Evolutionary conservation across 1,140 invertebrate genomes (phyloP), one percentile per base, ranked within the genome.

Genomic region (Pseudoatta argentina): DNA sequence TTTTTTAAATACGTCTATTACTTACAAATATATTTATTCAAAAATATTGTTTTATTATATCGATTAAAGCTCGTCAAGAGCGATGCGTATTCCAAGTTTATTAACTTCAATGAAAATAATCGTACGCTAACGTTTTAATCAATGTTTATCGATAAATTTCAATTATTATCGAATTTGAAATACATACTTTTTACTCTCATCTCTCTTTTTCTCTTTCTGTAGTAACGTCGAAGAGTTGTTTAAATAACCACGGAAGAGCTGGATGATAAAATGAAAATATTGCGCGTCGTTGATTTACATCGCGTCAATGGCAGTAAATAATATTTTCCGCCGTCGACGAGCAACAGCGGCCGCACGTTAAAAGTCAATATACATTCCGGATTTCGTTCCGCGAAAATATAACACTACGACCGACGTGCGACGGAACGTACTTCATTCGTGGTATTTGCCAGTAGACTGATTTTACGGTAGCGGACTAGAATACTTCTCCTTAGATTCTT

Each of bases 211-310:
- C 3, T 48, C 57, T 55, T 30, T 48, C 27, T 34, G 48, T 14
- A 2, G 48, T 14, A 2, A 24, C 8, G 34, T 21, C 8, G 24
- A 53, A 10, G 24, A 64, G 1, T 14, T 48, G 6, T 30, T 27
- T 3, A 53, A 24, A 53, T 69, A 55, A 30, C 21, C 16, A 18
- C 12, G 75, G 27, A 39, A 59, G 6, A 39, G 21, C 27, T 34
- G 51, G 2, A 3, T 55, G 63, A 57, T 44, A 79, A 55, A 79
- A 53, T 8, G 30, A 81, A 81, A 81, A 81, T 81, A 81, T 71
- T 81, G 78, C 78, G 8, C 34, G 30, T 16, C 30, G 64, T 81
- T 71, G 78, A 81, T 81, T 81, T 81, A 81, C 66, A 81, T 57
- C 30, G 51, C 16, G 51, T 39, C 78, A 57, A 44, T 18, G 24